These are phyloP conservation scores for Boulengeromyrus knoepffleri DNA, from an alignment of 2,113 vertebrate genomes.

Conservation along the genomic window DNA sequence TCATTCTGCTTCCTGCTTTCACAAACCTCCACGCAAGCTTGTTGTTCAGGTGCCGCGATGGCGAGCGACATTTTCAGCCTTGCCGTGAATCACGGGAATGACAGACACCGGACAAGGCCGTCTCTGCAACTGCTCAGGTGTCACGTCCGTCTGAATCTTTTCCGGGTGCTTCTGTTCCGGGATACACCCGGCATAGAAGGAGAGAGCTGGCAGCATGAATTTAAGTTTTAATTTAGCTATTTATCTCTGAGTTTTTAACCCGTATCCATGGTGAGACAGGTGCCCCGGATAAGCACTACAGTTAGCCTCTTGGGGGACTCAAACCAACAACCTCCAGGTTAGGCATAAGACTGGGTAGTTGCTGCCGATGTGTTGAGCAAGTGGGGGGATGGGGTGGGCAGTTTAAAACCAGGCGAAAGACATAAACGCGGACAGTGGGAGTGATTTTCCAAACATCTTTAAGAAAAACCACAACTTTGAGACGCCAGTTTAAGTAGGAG, in stretches of 20 bases:
- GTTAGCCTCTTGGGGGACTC: neutral
- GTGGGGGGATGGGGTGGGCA: neutral
- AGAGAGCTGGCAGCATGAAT: conserved; percentile 6
- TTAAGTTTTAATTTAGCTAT: neutral
- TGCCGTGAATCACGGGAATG: neutral
- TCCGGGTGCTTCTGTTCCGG: neutral
- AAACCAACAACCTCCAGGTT: neutral
- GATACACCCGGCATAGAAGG: neutral
- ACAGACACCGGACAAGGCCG: neutral
- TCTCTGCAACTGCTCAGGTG: neutral
- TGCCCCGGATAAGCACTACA: neutral
- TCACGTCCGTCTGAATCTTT: neutral
- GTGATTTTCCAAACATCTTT: neutral
- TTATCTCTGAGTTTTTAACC: neutral
- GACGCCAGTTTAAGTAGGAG: neutral
- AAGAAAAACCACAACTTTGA: neutral
- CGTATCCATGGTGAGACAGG: neutral
- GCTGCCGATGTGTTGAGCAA: neutral
- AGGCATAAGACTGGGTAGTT: neutral
- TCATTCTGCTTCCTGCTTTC: neutral
- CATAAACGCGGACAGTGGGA: neutral
- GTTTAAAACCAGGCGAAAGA: neutral
- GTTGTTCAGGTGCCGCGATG: neutral
- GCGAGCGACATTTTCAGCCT: neutral
- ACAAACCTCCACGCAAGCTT: neutral